Percentiles rank a stretch among this genome's conserved stretches.
phyloP scores from a whole-genome alignment of 2,797 vertebrate species.

The Ispidina lecontei region DNA sequence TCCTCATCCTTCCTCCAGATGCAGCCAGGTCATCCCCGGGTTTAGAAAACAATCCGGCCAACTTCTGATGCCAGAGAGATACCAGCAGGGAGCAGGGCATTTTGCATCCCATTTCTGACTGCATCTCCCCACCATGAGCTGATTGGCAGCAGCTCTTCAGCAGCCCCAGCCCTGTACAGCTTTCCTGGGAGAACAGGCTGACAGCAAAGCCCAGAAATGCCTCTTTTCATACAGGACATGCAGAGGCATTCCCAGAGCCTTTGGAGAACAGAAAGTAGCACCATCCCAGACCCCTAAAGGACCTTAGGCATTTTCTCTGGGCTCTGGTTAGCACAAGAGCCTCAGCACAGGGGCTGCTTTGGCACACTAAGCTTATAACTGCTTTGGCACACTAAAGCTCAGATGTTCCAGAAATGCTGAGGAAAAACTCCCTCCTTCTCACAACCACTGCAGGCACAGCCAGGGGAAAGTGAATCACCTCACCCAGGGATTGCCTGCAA shows the following conservation, averaged over 20 bases:
- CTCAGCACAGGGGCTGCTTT: not conserved
- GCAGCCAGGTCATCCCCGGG: not conserved
- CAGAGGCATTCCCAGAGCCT: not conserved
- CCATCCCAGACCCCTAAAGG: not conserved
- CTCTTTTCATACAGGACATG: not conserved
- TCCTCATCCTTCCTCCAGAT: not conserved
- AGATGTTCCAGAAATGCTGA: not conserved
- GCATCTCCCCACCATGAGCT: not conserved
- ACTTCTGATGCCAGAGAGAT: not conserved
- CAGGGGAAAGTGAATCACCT: not conserved
- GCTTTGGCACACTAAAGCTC: not conserved
- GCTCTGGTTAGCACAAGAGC: not conserved
- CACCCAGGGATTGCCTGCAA: not conserved
- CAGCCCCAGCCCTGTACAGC: not conserved
- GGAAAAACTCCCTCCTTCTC: not conserved
- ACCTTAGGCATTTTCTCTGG: not conserved
- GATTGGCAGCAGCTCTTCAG: not conserved
- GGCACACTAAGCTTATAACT: not conserved
- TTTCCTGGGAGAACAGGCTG: not conserved
- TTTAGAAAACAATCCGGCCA: not conserved
- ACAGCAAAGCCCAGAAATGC: not conserved
- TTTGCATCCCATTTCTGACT: not conserved
- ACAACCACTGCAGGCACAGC: too few species aligned
- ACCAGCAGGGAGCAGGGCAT: fast-evolving
- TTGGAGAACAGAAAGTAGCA: not conserved